Evolutionary conservation across 2,888 invertebrate species (phyloP), one percentile per base, ranked within the genome.

Genomic region (Dryomyza anilis): DNA sequence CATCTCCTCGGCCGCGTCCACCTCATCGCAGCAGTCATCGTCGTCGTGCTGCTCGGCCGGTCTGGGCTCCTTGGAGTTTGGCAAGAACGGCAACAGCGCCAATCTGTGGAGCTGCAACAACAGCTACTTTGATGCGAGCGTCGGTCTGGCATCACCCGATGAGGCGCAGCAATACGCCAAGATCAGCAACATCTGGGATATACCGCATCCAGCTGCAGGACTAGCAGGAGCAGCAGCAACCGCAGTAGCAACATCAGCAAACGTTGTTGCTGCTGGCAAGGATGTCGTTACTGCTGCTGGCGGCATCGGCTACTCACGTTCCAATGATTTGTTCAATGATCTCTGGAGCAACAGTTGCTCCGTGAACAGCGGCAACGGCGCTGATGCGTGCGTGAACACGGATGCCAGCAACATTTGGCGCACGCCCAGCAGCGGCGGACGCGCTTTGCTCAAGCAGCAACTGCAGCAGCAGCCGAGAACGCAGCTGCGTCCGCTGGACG

Each of bases 131-230:
- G 53, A 63, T 23, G 62, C 25, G 60, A 23, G 70, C 63, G n/a
- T 45, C 64, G 58, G 64, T 59, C 39, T 57, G 43, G 33, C 23
- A 4, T 33, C 53, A 25, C 58, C 62, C 36, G 46, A 29, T 30
- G 55, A 46, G 19, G 23, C 59, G n/a, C 53, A 43, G 39, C 73
- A 78, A 16, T 74, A 77, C 65, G 73, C 75, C 62, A 81, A 81
- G 70, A 72, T 79, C 29, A 79, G 75, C 65, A 81, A 79, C 57
- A 79, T 82, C 64, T 83, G 83, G 83, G 81, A 82, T 64, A 73
- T 78, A 72, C 74, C 78, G 50, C 71, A 67, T 61, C 63, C 67
- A 30, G 69, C 23, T 60, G 60, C 62, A 65, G 64, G 45, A 67
- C 65, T 64, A 56, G 55, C 27, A 70, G 67, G 58, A 71, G 70